Percentiles rank a stretch among this genome's conserved stretches.
These are phyloP conservation scores for Drosophila colorata DNA, from an alignment of 2,888 invertebrate genomes.

Conservation along the genomic window DNA sequence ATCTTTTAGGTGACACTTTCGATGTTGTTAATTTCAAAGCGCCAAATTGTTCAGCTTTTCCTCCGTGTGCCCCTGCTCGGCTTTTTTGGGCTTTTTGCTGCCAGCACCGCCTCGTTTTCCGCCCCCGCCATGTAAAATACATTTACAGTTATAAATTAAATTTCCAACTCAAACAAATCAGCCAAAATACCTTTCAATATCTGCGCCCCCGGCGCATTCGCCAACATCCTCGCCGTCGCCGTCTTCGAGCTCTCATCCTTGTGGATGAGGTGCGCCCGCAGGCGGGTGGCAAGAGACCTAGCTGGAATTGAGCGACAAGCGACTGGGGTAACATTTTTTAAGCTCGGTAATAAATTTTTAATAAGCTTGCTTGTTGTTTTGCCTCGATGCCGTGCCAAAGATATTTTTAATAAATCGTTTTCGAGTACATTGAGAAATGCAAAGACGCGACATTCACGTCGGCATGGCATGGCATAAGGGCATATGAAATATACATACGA, in stretches of 20 bases:
- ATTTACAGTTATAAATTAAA: constrained; percentile 79
- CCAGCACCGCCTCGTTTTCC: background rate
- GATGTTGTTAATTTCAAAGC: constrained; percentile 5
- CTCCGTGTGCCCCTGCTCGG: background rate
- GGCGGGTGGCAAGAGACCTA: constrained; percentile 21
- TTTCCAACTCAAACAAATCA: constrained; percentile 80
- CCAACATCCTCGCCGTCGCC: constrained; percentile 17
- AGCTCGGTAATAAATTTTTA: constrained; percentile 81
- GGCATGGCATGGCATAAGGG: constrained; percentile 47
- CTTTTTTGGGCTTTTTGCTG: constrained; percentile 1
- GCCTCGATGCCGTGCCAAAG: constrained; percentile 71
- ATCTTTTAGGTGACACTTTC: constrained; percentile 22
- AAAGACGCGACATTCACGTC: constrained; percentile 58
- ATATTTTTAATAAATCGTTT: constrained; percentile 80
- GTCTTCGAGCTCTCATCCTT: constrained; percentile 16
- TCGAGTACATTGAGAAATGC: constrained; percentile 77
- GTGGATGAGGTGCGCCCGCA: constrained; percentile 42
- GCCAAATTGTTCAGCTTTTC: constrained; percentile 7
- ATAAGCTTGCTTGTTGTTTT: constrained; percentile 80
- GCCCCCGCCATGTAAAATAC: constrained; percentile 39
- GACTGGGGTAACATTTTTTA: constrained; percentile 77
- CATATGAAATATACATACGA: constrained; percentile 77
- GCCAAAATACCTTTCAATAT: constrained; percentile 79
- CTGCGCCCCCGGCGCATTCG: constrained; percentile 61
- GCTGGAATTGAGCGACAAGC: constrained; percentile 45